Percentiles rank a stretch among this genome's conserved stretches.
Conservation (phyloP, 2,888 invertebrate species). For the Pimpla rufipes region DNA sequence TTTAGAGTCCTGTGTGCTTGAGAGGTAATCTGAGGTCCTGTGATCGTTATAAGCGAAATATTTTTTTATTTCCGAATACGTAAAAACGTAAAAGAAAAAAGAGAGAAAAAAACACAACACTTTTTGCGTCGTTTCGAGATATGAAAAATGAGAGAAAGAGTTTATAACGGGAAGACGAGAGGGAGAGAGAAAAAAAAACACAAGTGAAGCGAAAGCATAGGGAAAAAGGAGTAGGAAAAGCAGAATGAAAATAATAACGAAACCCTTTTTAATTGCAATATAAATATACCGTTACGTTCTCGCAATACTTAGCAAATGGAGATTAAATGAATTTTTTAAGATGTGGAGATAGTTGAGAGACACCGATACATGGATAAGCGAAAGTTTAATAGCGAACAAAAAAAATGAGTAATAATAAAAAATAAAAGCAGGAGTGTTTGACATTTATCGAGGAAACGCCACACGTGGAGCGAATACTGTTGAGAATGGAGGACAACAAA, state of each 20-base stretch:
- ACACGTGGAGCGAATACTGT: constrained; percentile 59
- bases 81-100: constrained; percentile 74
- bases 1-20: constrained; percentile 82
- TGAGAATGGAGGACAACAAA: constrained; percentile 72
- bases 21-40: constrained; percentile 85
- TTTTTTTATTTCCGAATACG: constrained; percentile 85
- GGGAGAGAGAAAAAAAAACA: too few species aligned
- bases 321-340: constrained; percentile 69
- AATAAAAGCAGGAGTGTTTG: constrained; percentile 63
- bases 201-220: constrained; percentile 23
- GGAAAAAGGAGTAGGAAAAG: constrained; percentile 41
- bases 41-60: constrained; percentile 85
- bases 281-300: constrained; percentile 84
- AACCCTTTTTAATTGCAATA: constrained; percentile 84
- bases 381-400: constrained; percentile 42
- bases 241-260: constrained; percentile 62
- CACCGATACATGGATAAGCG: constrained; percentile 65
- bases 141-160: constrained; percentile 49
- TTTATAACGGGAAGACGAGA: constrained; percentile 51
- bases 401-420: neutral
- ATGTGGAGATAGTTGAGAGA: constrained; percentile 69
- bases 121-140: constrained; percentile 74
- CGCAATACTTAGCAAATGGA: constrained; percentile 84
- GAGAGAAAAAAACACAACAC: constrained; percentile 58
- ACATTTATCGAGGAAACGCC: constrained; percentile 59